Evolutionary conservation across 1,140 invertebrate genomes (phyloP).

Genomic region (Streblospio benedicti): DNA sequence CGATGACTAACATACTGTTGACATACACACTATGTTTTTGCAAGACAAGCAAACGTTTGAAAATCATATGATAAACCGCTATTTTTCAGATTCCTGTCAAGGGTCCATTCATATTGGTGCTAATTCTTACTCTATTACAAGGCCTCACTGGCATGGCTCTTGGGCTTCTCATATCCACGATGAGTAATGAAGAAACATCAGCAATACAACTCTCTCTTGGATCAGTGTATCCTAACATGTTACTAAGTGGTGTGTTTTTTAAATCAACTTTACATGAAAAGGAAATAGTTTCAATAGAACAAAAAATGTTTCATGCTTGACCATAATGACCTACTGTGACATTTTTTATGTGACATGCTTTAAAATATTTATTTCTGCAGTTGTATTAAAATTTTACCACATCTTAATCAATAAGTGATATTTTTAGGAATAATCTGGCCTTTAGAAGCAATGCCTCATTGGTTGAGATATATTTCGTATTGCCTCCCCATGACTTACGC

Average conservation of each 20-base stretch:
- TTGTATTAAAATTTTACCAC: too few species aligned
- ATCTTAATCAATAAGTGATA: too few species aligned
- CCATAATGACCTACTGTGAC: too few species aligned
- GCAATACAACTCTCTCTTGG: conserved; percentile 87
- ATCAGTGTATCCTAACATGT: conserved; percentile 84
- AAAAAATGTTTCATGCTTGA: too few species aligned
- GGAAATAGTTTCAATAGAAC: too few species aligned
- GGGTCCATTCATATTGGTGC: conserved; percentile 67
- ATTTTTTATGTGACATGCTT: too few species aligned
- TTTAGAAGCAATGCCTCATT: conserved; percentile 80
- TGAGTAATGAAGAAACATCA: conserved; percentile 79
- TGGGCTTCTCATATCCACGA: conserved; percentile 77
- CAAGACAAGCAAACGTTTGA: too few species aligned
- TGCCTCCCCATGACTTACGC: conserved; percentile 82
- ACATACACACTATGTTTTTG: too few species aligned
- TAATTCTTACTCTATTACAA: conserved; percentile 62
- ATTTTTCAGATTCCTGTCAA: conserved; percentile 67
- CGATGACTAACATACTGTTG: too few species aligned
- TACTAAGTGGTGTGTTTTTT: conserved; percentile 70
- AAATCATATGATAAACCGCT: too few species aligned
- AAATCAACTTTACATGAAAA: too few species aligned
- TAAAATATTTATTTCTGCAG: too few species aligned
- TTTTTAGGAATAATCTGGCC: conserved; percentile 85
- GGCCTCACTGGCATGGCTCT: conserved; percentile 90
- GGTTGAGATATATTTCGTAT: conserved; percentile 70